phyloP scores from a whole-genome alignment of 2,888 invertebrate species.

The Calephelis perditalis region DNA sequence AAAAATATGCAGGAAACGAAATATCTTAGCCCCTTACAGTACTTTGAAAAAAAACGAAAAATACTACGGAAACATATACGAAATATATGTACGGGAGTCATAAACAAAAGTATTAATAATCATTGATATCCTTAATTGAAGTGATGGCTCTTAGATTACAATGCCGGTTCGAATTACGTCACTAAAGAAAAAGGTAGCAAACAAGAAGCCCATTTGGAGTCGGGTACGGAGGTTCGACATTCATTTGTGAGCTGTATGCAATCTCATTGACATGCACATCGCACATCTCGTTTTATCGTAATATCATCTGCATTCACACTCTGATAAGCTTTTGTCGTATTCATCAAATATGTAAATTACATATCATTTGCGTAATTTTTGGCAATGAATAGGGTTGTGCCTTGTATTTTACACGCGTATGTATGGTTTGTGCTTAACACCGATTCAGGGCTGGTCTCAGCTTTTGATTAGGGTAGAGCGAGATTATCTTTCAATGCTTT shows the following conservation, averaged over 20 bases:
- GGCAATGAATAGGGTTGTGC: neutral
- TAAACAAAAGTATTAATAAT: too few species aligned
- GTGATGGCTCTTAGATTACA: neutral
- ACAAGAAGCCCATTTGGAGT: slow-evolving; percentile 19
- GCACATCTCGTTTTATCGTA: slow-evolving; percentile 35
- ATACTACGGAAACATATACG: too few species aligned
- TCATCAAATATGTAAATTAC: slow-evolving; percentile 20
- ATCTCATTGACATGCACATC: slow-evolving; percentile 47
- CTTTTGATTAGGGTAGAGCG: too few species aligned
- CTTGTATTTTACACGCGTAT: neutral
- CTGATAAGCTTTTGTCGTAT: slow-evolving; percentile 17
- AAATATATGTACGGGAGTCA: too few species aligned
- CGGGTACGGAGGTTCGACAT: slow-evolving; percentile 21
- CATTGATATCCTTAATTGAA: too few species aligned
- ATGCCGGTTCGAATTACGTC: slow-evolving; percentile 19
- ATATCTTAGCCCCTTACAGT: too few species aligned
- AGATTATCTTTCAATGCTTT: too few species aligned
- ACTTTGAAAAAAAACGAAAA: too few species aligned
- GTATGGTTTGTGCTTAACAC: too few species aligned
- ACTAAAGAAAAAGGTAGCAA: slow-evolving; percentile 16
- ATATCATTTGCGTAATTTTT: slow-evolving; percentile 13
- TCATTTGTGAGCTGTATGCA: slow-evolving; percentile 35
- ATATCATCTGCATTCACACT: slow-evolving; percentile 39
- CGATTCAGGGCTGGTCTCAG: too few species aligned
- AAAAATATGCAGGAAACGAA: too few species aligned